Conservation (phyloP, 1,140 invertebrate genomes). For the Drosophila rhopaloa region DNA sequence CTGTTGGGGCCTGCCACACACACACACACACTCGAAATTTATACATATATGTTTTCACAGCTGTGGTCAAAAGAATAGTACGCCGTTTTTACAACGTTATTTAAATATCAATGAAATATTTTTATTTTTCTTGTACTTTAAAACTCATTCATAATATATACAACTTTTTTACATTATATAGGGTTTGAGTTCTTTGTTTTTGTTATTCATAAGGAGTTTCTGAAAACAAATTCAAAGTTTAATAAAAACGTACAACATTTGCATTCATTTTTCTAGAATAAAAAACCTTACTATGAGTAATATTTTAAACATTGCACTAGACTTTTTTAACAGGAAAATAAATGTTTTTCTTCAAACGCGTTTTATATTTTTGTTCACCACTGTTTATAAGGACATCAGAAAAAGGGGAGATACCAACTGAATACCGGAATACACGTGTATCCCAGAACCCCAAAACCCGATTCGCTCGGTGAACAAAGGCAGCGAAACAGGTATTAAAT, state of each 20-base stretch:
- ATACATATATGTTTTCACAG: not conserved
- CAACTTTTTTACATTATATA: too few species aligned
- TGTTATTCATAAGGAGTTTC: too few species aligned
- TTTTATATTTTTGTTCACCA: not conserved
- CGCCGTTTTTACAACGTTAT: too few species aligned
- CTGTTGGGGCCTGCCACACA: conserved; percentile 13
- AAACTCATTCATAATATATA: too few species aligned
- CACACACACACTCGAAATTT: conserved; percentile 1
- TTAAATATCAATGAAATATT: too few species aligned
- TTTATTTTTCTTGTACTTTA: too few species aligned
- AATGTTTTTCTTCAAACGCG: not conserved
- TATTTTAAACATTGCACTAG: too few species aligned
- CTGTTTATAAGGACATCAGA: not conserved
- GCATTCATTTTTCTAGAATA: too few species aligned
- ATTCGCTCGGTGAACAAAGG: conserved; percentile 9
- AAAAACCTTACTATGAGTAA: too few species aligned
- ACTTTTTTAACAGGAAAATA: too few species aligned
- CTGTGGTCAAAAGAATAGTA: not conserved
- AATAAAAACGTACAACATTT: not conserved
- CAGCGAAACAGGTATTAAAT: conserved; percentile 23
- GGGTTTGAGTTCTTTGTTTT: too few species aligned
- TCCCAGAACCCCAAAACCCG: conserved; percentile 3
- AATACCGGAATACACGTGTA: conserved; percentile 1
- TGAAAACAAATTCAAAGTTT: too few species aligned
- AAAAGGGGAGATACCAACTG: not conserved